Conservation (phyloP, 2,113 vertebrate genomes). For the Panthera uncia region DNA sequence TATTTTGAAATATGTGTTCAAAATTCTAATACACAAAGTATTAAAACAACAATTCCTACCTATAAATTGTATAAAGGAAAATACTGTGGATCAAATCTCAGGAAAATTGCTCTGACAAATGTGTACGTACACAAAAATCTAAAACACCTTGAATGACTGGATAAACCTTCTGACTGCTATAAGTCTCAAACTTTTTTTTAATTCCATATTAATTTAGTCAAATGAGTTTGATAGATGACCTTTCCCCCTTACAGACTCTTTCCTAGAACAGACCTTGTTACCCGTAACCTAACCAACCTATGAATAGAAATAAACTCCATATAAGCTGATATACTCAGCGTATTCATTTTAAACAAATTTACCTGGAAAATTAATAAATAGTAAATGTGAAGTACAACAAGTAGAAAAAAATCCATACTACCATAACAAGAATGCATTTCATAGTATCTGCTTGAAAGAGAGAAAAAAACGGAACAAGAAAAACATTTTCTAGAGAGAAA, state of each 20-base stretch:
- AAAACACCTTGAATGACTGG: not conserved
- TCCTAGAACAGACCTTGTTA: not conserved
- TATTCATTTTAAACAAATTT: not conserved
- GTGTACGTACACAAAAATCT: not conserved
- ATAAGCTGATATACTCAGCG: not conserved
- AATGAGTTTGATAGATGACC: not conserved
- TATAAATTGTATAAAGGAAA: not conserved
- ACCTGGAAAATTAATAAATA: not conserved
- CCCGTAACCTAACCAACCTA: not conserved
- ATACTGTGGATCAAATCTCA: not conserved
- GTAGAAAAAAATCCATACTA: not conserved
- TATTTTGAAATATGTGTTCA: not conserved
- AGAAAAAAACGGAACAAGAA: not conserved
- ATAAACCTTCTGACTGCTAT: not conserved
- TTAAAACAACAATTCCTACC: not conserved
- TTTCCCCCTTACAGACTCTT: not conserved
- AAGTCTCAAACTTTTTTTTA: not conserved
- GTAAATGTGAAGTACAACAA: not conserved
- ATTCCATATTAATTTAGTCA: not conserved
- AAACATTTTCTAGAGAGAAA: not conserved
- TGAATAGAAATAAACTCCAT: not conserved
- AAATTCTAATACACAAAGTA: not conserved
- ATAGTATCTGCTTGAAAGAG: not conserved
- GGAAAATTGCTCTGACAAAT: not conserved
- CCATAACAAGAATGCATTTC: not conserved